Base-by-base conservation (phyloP, 1,140 invertebrate species). In the Zophobas atratus region DNA sequence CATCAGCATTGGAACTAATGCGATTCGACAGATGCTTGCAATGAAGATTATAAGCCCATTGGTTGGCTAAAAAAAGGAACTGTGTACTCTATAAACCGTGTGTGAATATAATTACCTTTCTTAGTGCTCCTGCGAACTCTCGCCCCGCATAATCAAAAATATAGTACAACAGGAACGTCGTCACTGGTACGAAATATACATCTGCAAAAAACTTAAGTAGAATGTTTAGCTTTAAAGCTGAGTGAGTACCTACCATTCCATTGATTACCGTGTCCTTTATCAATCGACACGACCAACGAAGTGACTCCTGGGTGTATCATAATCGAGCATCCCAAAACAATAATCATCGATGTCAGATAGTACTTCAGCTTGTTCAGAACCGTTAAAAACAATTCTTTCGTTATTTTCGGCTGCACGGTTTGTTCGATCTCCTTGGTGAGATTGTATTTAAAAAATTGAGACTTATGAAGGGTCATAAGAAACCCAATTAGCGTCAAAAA, bases 171-270 rank as follows among this genome's bases (percentile, higher is more conserved):
- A 82, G 49, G 49, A 79, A 82, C 1, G 81, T 79, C 63, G 75
- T 75, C 35, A 82, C 81, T 36, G 81, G 81, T 43, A 78, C 63
- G 67, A 82, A 82, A 48, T 76, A 82, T 39, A 79, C 73, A 51
- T 80, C 81, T 82, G 70, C n/a, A 82, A 81, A 3, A 60, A 72
- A 46, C 20, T 43, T 34, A 8, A 36, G 32, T 34, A 43, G 41
- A 56, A 70, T 53, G 8, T 33, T 33, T 41, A 8, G 2, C 1
- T 71, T 70, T 71, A 20, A 34, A 71, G 41, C 2, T 2, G 34
- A 20, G n/a, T 51, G 43, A 46, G 8, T 46, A 56, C 74, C 51
- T 79, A 81, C 79, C 72, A 63, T 35, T 70, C 80, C 80, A 81
- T 34, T 39, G 6, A 38, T 79, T 70, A 1, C 41, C 49, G 6